A percentile compares a stretch with the other conserved stretches of the same genome.
Evolutionary conservation across 2,113 vertebrate species (phyloP).

Genomic region (Helogale parvula): DNA sequence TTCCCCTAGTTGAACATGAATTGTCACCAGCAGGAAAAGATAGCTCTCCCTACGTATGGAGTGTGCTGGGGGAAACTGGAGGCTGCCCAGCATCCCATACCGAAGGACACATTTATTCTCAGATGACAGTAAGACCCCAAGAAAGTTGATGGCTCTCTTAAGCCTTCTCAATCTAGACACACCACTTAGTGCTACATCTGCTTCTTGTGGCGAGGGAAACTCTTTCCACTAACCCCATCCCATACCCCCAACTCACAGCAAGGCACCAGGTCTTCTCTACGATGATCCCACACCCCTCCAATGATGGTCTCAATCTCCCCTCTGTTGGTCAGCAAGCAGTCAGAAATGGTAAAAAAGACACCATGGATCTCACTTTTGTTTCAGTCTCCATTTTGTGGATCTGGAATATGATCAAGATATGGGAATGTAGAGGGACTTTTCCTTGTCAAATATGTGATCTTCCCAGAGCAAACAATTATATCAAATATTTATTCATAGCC

Average conservation of each 20-base stretch:
- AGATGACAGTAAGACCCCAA: not conserved
- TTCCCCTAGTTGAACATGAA: not conserved
- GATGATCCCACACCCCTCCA: not conserved
- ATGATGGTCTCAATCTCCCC: not conserved
- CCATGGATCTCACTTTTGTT: not conserved
- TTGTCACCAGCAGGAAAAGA: not conserved
- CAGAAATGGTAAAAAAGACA: not conserved
- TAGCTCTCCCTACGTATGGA: not conserved
- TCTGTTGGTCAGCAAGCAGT: not conserved
- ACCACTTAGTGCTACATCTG: not conserved
- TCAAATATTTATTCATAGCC: not conserved
- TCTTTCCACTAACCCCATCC: not conserved
- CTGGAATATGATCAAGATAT: not conserved
- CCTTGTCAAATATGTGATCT: not conserved
- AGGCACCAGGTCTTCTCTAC: not conserved
- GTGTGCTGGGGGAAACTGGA: not conserved
- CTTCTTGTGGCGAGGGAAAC: not conserved
- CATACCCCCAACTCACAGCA: accelerated
- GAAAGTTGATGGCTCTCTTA: not conserved
- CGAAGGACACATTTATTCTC: not conserved
- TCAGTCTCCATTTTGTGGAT: not conserved
- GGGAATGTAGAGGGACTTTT: not conserved
- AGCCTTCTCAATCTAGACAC: not conserved
- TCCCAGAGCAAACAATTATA: not conserved
- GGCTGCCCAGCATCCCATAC: not conserved